Evolutionary conservation across 2,888 invertebrate genomes (phyloP).

Genomic region (Phalera bucephala): DNA sequence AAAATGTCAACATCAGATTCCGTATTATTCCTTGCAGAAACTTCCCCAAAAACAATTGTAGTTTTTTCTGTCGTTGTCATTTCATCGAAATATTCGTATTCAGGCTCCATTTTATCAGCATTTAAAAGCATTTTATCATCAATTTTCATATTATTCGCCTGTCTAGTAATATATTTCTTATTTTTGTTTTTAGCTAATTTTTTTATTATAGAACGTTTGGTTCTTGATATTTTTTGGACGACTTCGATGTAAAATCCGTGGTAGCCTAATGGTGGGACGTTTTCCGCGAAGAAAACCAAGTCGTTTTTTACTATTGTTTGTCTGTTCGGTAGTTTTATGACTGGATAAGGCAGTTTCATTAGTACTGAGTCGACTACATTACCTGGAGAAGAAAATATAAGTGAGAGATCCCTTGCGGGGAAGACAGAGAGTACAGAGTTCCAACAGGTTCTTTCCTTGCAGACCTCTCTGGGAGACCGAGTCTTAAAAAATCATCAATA

Average conservation of each 20-base stretch:
- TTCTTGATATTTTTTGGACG: conserved; percentile 3
- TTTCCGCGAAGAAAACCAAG: conserved; percentile 85
- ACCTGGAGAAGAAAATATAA: background rate
- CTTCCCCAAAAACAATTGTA: conserved; percentile 6
- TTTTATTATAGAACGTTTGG: conserved; percentile 38
- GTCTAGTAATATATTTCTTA: conserved; percentile 42
- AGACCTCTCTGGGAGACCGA: too few species aligned
- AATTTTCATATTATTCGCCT: conserved; percentile 25
- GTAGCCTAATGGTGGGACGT: conserved; percentile 87
- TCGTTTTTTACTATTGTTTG: conserved; percentile 83
- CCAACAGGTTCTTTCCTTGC: too few species aligned
- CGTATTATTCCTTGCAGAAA: background rate
- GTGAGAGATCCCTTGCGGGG: too few species aligned
- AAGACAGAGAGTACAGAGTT: too few species aligned
- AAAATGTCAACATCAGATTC: conserved; percentile 1
- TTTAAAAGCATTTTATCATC: conserved; percentile 30
- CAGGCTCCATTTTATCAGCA: conserved; percentile 3
- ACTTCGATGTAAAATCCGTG: conserved; percentile 81
- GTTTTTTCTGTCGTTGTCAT: background rate
- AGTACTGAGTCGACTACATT: background rate
- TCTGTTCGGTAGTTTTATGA: conserved; percentile 81
- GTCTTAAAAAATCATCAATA: too few species aligned
- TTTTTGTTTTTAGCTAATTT: conserved; percentile 40
- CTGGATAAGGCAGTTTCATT: conserved; percentile 55
- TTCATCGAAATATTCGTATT: conserved; percentile 37